Evolutionary conservation across 2,888 invertebrate genomes (phyloP).

Genomic region (Eupithecia dodoneata): DNA sequence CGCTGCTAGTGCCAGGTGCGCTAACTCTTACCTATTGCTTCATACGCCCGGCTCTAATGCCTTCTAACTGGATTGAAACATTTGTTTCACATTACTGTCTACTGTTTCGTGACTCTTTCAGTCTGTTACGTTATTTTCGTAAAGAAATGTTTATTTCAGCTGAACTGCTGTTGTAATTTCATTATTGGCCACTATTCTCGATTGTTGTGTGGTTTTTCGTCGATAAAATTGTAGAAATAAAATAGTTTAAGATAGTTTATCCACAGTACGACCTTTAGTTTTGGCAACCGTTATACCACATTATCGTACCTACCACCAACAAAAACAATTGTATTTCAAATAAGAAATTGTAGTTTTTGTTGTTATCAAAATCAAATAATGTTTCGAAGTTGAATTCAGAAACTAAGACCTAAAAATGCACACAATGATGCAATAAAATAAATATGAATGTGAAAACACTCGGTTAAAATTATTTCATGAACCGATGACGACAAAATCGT

Average conservation of each 20-base stretch:
- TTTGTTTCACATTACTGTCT: conserved; percentile 38
- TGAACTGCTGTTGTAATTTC: not conserved
- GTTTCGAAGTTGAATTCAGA: not conserved
- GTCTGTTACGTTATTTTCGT: conserved; percentile 19
- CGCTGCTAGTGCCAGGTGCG: conserved; percentile 62
- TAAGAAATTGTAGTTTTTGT: not conserved
- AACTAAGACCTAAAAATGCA: not conserved
- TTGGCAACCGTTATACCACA: not conserved
- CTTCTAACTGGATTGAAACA: conserved; percentile 39
- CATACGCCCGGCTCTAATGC: conserved; percentile 47
- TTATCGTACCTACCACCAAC: not conserved
- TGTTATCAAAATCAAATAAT: not conserved
- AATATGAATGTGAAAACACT: not conserved
- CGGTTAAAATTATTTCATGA: conserved; percentile 20
- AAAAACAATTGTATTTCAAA: not conserved
- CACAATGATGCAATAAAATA: no score
- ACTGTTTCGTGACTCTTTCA: conserved; percentile 39
- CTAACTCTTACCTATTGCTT: conserved; percentile 53
- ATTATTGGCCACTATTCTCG: not conserved
- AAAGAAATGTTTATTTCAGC: not conserved
- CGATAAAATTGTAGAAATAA: conserved; percentile 2
- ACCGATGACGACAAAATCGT: conserved; percentile 21
- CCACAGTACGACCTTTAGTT: not conserved
- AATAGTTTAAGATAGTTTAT: conserved; percentile 1
- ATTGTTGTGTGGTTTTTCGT: conserved; percentile 5